Evolutionary conservation across 2,797 vertebrate species (phyloP), one percentile per base, ranked within the genome.

Genomic region (Gallirallus australis): DNA sequence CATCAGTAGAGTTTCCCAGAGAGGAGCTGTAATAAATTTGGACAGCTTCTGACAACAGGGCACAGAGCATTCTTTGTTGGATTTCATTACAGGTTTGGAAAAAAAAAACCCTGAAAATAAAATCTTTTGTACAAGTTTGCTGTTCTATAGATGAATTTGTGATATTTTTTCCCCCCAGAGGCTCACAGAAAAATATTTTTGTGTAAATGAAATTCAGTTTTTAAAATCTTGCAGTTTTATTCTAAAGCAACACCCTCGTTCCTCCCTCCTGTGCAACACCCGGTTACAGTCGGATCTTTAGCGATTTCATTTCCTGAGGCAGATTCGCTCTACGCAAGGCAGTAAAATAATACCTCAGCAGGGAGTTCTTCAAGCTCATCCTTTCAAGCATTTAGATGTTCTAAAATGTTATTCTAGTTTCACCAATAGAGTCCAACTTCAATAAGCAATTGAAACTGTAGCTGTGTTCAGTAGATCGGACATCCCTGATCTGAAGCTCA

Each of bases 321-420:
- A 86, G 54, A 85, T 76, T 31, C 77, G 60, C 48, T 77, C 64
- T 89, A 4, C 40, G 42, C 14, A 40, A 89, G 53, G 65, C 57
- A 90, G 81, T 71, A 90, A 86, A 78, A 31, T 18, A 76, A 89
- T 76, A 60, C 50, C 63, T 70, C 69, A 85, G 66, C 19, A 70
- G 64, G 79, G 83, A 94, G 80, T 93, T 91, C 79, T 88, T 77
- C 48, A 71, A 68, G 61, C 75, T 89, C 39, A 61, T 63, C 78
- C 35, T 56, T 89, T 73, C n/a, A 88, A 89, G 56, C 65, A 48
- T 73, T 79, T 76, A 11, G 69, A 54, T 82, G 73, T 81, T 89
- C 73, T 96, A 21, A 93, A 95, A 66, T 59, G 31, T 77, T 91
- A 72, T 69, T 82, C 57, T 61, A 64, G 45, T 84, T 94, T 77